These are phyloP conservation scores for Phortica magna DNA, from an alignment of 2,888 invertebrate species.

Conservation along the genomic window DNA sequence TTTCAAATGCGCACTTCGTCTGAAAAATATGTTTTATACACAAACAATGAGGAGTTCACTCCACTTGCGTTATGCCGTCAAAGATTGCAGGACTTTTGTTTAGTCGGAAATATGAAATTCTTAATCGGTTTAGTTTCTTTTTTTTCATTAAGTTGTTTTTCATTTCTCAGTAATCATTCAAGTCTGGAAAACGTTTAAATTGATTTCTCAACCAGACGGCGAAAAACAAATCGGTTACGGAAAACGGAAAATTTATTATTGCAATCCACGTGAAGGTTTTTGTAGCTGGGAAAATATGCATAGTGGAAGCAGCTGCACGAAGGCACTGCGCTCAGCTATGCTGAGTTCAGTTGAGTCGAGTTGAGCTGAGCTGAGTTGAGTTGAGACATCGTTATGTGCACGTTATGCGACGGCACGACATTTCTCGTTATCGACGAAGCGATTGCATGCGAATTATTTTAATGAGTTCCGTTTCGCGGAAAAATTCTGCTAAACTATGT, in stretches of 20 bases:
- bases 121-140: not conserved
- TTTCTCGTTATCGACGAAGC: conserved; percentile 62
- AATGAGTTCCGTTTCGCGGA: conserved; percentile 71
- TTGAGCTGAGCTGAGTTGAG: not conserved
- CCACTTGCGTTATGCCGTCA: too few relatives aligned
- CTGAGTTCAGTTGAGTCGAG: not conserved
- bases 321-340: not conserved
- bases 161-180: not conserved
- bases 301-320: not conserved
- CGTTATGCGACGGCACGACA: not conserved
- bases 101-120: too few relatives aligned
- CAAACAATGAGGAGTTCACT: too few relatives aligned
- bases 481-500: conserved; percentile 43
- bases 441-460: conserved; percentile 71
- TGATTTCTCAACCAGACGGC: not conserved
- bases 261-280: not conserved
- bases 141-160: not conserved
- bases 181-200: not conserved
- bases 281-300: not conserved
- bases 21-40: too few relatives aligned
- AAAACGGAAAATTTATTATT: conserved; percentile 66
- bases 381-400: conserved; percentile 27
- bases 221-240: conserved; percentile 51
- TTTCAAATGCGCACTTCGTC: too few relatives aligned
- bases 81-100: too few relatives aligned